A percentile compares a stretch with the other conserved stretches of the same genome.
Evolutionary conservation across 2,888 invertebrate genomes (phyloP).

Genomic region (Cheilosia vernalis): DNA sequence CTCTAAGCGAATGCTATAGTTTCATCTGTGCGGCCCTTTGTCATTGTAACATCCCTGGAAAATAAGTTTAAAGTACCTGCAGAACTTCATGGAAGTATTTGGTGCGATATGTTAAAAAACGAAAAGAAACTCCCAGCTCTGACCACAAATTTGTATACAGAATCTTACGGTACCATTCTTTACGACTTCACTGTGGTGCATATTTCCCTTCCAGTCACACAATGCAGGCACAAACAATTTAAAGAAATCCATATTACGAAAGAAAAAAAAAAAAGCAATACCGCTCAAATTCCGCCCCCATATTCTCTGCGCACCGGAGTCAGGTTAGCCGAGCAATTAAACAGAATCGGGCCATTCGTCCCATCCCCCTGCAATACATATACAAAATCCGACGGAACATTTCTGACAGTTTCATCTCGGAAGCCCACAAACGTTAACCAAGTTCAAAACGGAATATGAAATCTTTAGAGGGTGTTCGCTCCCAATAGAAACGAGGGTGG

Average conservation of each 20-base stretch:
- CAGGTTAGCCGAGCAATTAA: constrained; percentile 51
- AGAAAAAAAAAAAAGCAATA: neutral
- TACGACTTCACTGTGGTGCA: too few relatives aligned
- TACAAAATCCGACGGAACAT: constrained; percentile 32
- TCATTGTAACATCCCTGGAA: too few relatives aligned
- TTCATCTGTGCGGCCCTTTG: too few relatives aligned
- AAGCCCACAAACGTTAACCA: constrained; percentile 40
- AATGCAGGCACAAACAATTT: neutral
- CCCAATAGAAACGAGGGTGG: constrained; percentile 12
- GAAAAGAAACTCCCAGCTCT: too few relatives aligned
- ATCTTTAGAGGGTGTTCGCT: constrained; percentile 35
- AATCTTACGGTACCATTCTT: too few relatives aligned
- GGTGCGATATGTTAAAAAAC: too few relatives aligned
- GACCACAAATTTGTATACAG: too few relatives aligned
- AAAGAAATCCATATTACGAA: constrained; percentile 10
- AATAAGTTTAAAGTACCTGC: too few relatives aligned
- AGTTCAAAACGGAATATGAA: constrained; percentile 66
- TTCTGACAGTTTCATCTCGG: constrained; percentile 46
- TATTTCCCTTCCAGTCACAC: neutral
- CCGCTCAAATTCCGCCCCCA: neutral
- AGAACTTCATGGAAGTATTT: too few relatives aligned
- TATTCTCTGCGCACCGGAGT: constrained; percentile 10
- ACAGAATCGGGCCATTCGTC: constrained; percentile 44
- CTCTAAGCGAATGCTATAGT: too few relatives aligned
- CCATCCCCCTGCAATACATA: constrained; percentile 13